Percentiles rank a stretch among this genome's conserved stretches.
These are phyloP conservation scores for Acleris sparsana DNA, from an alignment of 2,888 invertebrate species.

Conservation along the genomic window DNA sequence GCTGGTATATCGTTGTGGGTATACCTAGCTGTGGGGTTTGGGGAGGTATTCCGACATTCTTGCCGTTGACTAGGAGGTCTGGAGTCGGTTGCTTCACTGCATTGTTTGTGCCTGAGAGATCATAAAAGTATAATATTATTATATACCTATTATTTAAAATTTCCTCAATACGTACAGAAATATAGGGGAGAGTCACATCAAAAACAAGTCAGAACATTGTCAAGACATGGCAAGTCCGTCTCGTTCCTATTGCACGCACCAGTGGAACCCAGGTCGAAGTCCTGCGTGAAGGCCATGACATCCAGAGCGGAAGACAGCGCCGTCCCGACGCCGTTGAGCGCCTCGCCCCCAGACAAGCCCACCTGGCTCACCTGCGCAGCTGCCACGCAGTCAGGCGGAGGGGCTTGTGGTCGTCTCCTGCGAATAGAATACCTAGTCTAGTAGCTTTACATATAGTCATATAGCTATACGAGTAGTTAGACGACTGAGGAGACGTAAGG, in stretches of 20 bases:
- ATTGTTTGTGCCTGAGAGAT: conserved; percentile 46
- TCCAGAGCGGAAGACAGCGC: conserved; percentile 91
- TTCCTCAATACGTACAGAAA: too few species aligned
- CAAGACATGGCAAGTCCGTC: not conserved
- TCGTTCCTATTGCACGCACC: conserved; percentile 43
- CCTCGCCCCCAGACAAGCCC: conserved; percentile 54
- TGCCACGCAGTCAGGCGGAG: conserved; percentile 71
- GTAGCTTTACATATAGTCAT: too few species aligned
- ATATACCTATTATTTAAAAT: too few species aligned
- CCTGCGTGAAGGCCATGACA: conserved; percentile 92
- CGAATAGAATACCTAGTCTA: too few species aligned
- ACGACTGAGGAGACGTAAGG: too few species aligned
- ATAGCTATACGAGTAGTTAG: too few species aligned
- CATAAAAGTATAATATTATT: not conserved
- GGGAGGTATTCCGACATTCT: conserved; percentile 42
- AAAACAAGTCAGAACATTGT: too few species aligned
- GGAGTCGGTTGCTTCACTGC: conserved; percentile 64
- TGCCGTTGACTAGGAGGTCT: conserved; percentile 69
- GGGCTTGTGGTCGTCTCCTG: conserved; percentile 54
- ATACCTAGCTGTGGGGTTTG: conserved; percentile 40
- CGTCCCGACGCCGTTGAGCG: conserved; percentile 74
- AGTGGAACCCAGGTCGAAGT: conserved; percentile 81
- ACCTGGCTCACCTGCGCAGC: conserved; percentile 55
- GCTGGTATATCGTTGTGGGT: conserved; percentile 43
- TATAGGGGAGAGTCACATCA: too few species aligned